A percentile compares a stretch with the other conserved stretches of the same genome.
Evolutionary conservation across 2,888 invertebrate genomes (phyloP).

Genomic region (Bedellia somnulentella): DNA sequence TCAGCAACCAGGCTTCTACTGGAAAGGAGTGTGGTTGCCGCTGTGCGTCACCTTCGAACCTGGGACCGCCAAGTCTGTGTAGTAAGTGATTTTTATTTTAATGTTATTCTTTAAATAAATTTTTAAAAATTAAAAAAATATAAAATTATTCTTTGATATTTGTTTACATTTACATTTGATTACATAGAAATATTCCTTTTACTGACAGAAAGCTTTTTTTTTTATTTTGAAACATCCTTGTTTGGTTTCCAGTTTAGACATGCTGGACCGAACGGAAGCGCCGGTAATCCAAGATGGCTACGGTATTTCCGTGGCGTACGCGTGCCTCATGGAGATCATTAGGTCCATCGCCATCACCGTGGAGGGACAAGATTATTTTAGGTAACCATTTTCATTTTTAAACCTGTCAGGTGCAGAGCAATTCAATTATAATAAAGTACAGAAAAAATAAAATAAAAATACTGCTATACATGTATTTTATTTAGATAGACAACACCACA

Average conservation of each 20-base stretch:
- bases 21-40: slow-evolving; percentile 90
- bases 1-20: slow-evolving; percentile 89
- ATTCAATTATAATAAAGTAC: no score
- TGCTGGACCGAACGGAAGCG: slow-evolving; percentile 94
- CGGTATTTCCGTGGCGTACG: slow-evolving; percentile 94
- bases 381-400: no score
- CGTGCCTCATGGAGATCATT: slow-evolving; percentile 89
- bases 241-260: slow-evolving; percentile 82
- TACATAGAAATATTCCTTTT: no score
- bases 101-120: neutral
- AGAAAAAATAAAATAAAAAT: no score
- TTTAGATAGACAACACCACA: no score
- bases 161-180: no score
- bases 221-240: no score
- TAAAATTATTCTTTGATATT: no score
- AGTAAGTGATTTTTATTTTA: slow-evolving; percentile 71
- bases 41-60: slow-evolving; percentile 82
- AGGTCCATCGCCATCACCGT: slow-evolving; percentile 79
- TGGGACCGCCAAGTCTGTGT: slow-evolving; percentile 85
- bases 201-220: no score
- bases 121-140: no score
- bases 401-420: no score
- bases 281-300: slow-evolving; percentile 95
- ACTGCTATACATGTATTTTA: no score
- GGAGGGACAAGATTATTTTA: slow-evolving; percentile 58